Evolutionary conservation across 2,797 vertebrate genomes (phyloP), one percentile per base, ranked within the genome.

Genomic region (Helostoma temminkii): DNA sequence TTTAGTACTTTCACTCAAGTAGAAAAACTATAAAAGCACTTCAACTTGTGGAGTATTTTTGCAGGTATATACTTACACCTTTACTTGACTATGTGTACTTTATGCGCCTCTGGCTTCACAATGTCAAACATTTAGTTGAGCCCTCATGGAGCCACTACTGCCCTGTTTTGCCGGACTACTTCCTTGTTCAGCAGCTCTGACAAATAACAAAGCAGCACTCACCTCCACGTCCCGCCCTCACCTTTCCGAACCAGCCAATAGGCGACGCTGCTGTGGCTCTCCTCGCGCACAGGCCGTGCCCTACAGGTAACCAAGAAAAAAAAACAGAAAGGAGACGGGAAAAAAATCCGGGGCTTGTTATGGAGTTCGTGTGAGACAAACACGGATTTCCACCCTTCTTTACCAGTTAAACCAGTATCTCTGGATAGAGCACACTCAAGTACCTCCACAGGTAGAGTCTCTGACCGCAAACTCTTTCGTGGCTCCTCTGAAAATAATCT

Each of bases 401-500:
- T 95, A 93, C 93, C 91, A 95, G 89, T 95, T 92, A 90, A 95
- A 94, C 93, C 95, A 93, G 93, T 94, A 94, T 93, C 93, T 94
- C 93, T 93, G 93, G 95, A 95, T 94, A 92, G 92, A 91, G 74
- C 88, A 85, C 78, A 76, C 88, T 91, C 91, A 92, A 93, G 92
- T 94, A 89, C 92, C 85, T 81, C 89, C 94, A 87, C 95, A 97
- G 96, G 96, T 97, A 97, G 92, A 94, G 93, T 94, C 86, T 92
- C 83, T 87, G 81, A 86, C 84, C 89, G 91, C 90, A 93, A 92
- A 90, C 89, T 93, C 90, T 91, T 76, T 71, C 87, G 91, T 90
- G 87, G 89, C 87, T 88, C 89, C 86, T 92, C 85, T 91, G 82
- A 88, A 88, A 92, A 90, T 88, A 81, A 92, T 71, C 90, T 90